Evolutionary conservation across 2,797 vertebrate species (phyloP), one percentile per base, ranked within the genome.

Genomic region (Sebastes hubbsi): DNA sequence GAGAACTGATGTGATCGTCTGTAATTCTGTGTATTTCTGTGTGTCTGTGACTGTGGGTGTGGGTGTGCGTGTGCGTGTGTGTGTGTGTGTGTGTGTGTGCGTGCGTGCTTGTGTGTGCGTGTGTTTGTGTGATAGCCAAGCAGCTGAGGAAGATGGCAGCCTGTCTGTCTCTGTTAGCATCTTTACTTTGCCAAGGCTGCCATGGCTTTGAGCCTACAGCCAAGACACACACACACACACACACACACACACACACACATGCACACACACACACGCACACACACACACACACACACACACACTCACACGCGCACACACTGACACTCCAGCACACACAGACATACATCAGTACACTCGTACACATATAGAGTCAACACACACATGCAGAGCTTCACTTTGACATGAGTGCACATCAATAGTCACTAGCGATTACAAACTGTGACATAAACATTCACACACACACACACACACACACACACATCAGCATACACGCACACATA

Each of bases 101-200:
- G 30, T 32, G 30, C 8, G 1, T 32, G 30, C 30, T 1, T 32
- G 30, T 22, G 6, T 36, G 46, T 30, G 64, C 55, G 62, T 60
- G 29, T 42, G 8, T 65, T 2, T 72, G 79, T 81, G 61, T 74
- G 75, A 77, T 84, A 58, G 77, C 81, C 86, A 76, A 80, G 82
- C 80, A 87, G 88, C 84, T 88, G 84, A 88, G 78, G 77, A 79
- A 91, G 88, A 91, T 89, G 88, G 84, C 91, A 87, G 87, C 82
- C 74, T 89, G 89, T 90, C 93, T 78, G 79, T 82, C 86, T 89
- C 72, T 85, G 87, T 92, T 91, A 91, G 87, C 82, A 78, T 92
- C 89, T 91, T 78, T 58, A 65, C 78, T 78, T 67, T 80, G 80
- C 80, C 79, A 88, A 88, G 62, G 77, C 72, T 78, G 78, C 62